Evolutionary conservation across 2,113 vertebrate genomes (phyloP).

Genomic region (Menura novaehollandiae): DNA sequence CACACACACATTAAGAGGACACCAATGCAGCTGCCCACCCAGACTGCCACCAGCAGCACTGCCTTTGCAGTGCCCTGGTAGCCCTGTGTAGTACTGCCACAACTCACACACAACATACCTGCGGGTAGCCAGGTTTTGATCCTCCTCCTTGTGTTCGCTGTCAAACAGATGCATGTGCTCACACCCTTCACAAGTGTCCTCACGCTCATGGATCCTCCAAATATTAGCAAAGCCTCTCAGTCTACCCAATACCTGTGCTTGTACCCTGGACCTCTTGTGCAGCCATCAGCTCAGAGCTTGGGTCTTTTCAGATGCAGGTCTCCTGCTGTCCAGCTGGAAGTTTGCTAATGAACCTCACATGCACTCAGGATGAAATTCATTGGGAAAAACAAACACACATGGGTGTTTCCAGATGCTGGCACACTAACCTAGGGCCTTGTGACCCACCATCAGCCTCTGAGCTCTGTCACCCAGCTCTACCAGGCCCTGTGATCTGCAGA

Average conservation of each 20-base stretch:
- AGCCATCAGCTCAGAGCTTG: background rate
- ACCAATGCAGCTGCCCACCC: background rate
- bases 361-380: background rate
- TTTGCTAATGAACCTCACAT: background rate
- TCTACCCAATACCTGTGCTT: background rate
- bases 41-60: fast-evolving
- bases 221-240: background rate
- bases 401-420: background rate
- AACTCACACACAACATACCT: background rate
- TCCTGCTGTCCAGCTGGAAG: background rate
- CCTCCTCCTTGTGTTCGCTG: background rate
- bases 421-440: fast-evolving
- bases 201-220: background rate
- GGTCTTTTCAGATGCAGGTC: background rate
- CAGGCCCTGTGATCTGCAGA: background rate
- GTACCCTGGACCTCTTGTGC: background rate
- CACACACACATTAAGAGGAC: fast-evolving
- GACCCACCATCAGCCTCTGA: background rate
- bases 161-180: background rate
- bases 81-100: fast-evolving
- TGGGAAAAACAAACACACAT: background rate
- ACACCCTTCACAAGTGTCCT: background rate
- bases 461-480: background rate
- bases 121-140: background rate
- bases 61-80: background rate